Conservation (phyloP, 37 sponge, comb jelly and placozoan genomes). For the Aplysina aerophoba region DNA sequence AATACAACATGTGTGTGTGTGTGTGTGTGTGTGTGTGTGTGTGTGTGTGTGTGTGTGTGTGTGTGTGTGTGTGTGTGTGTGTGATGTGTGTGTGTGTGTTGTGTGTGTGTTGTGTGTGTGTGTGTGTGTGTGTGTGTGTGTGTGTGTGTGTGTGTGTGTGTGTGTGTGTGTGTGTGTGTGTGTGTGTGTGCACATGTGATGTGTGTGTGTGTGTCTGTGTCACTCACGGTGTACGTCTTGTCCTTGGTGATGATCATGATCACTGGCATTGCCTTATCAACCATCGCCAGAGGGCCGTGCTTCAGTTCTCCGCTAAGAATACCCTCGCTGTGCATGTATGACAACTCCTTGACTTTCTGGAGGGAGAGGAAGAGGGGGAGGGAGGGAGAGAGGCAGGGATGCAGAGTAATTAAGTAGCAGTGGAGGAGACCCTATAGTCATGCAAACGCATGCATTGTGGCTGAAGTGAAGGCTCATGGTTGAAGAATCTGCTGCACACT, state of each 20-base stretch:
- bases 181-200: background rate
- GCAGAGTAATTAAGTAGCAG: too few relatives aligned
- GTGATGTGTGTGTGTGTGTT: too few relatives aligned
- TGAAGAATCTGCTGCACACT: background rate
- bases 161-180: too few relatives aligned
- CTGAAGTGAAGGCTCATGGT: too few relatives aligned
- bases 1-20: background rate
- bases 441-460: too few relatives aligned
- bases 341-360: slow-evolving; percentile 92
- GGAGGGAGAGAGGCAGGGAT: background rate
- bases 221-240: slow-evolving; percentile 78
- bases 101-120: too few relatives aligned
- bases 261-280: slow-evolving; percentile 97
- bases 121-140: too few relatives aligned
- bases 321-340: slow-evolving; percentile 97
- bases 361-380: background rate
- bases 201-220: background rate
- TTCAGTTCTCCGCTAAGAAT: slow-evolving; percentile 98
- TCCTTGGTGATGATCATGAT: slow-evolving; percentile 94
- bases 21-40: too few relatives aligned
- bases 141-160: too few relatives aligned
- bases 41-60: background rate
- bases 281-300: slow-evolving; percentile 98
- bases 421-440: too few relatives aligned
- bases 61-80: background rate